Percentiles rank a stretch among this genome's conserved stretches.
Conservation (phyloP, 1,140 invertebrate species). For the Drosophila erecta region DNA sequence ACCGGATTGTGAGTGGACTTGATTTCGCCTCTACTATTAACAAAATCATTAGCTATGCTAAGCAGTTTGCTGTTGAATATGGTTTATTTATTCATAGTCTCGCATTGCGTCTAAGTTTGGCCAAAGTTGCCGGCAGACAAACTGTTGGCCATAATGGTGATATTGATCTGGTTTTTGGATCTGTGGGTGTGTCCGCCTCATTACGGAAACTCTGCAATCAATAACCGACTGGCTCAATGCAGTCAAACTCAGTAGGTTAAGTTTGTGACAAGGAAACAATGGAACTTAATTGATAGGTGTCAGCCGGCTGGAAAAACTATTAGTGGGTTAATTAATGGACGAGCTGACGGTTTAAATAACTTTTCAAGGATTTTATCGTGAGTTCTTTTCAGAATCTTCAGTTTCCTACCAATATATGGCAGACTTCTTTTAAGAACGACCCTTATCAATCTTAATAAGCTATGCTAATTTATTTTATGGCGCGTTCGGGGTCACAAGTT, state of each 20-base stretch:
- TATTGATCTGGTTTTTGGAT: constrained; percentile 25
- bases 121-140: constrained; percentile 23
- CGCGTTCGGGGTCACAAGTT: constrained; percentile 2
- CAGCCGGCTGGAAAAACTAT: neutral
- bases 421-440: neutral
- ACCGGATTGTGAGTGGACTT: constrained; percentile 52
- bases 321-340: neutral
- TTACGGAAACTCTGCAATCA: constrained; percentile 21
- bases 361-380: neutral
- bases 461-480: constrained; percentile 1
- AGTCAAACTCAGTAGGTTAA: neutral
- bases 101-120: constrained; percentile 1
- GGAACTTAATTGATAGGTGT: neutral
- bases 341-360: neutral
- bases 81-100: constrained; percentile 37
- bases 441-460: constrained; percentile 19
- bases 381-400: neutral
- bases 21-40: constrained; percentile 38
- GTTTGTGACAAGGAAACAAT: neutral
- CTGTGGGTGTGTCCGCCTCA: constrained; percentile 14
- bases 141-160: constrained; percentile 6
- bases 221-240: constrained; percentile 16
- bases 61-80: constrained; percentile 28
- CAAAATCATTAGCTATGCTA: constrained; percentile 48
- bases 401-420: neutral